These are phyloP conservation scores for Formicarius rufipectus DNA, from an alignment of 2,113 vertebrate genomes.

Conservation along the genomic window DNA sequence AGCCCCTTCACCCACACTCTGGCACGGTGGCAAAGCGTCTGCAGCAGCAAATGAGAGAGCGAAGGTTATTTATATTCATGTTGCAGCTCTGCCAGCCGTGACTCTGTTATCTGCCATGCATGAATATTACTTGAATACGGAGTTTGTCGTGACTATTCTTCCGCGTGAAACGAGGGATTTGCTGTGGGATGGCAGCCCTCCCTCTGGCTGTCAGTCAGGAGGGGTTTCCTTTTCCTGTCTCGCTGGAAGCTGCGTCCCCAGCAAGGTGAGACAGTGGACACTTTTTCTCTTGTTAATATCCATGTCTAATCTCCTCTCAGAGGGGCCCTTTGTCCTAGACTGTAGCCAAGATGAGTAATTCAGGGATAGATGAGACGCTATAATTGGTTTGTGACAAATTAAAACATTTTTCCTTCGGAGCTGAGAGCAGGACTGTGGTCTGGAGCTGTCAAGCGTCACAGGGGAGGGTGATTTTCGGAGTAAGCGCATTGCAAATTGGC, in stretches of 20 bases:
- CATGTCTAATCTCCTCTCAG: conserved; percentile 70
- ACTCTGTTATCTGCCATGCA: conserved; percentile 56
- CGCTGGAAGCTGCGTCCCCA: conserved; percentile 28
- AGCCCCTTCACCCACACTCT: not conserved
- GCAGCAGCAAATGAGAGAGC: not conserved
- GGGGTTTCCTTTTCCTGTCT: conserved; percentile 66
- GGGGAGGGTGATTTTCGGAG: conserved; percentile 50
- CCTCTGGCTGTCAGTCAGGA: conserved; percentile 58
- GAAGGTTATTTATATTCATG: conserved; percentile 49
- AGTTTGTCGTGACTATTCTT: conserved; percentile 62
- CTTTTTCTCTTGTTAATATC: conserved; percentile 72
- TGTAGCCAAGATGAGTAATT: conserved; percentile 70
- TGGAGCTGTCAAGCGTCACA: conserved; percentile 62
- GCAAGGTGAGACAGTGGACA: conserved; percentile 71
- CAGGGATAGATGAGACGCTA: conserved; percentile 70
- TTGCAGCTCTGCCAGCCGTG: conserved; percentile 53
- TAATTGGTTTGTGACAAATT: conserved; percentile 74
- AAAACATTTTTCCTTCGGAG: conserved; percentile 66
- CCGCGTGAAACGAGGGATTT: conserved; percentile 51
- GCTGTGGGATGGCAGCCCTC: conserved; percentile 53
- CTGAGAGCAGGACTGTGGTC: conserved; percentile 66
- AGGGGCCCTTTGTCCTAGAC: conserved; percentile 69
- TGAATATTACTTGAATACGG: conserved; percentile 44
- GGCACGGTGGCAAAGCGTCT: not conserved
- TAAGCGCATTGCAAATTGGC: conserved; percentile 60